Base-by-base conservation (phyloP, 2,113 vertebrate genomes). In the Phaethon lepturus region DNA sequence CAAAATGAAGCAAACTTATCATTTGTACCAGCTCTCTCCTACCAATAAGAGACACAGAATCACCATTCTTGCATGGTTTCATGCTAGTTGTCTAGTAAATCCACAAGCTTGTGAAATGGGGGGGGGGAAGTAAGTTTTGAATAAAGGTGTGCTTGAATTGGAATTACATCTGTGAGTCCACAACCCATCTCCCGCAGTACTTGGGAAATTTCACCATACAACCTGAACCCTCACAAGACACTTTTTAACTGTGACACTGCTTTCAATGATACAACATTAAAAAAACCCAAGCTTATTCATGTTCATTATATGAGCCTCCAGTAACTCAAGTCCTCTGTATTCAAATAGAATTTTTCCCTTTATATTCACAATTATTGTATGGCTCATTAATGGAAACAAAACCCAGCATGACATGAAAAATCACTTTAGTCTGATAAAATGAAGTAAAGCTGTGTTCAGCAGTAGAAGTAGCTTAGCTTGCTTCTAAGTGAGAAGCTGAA, bases 311-410 rank as follows among this genome's bases (percentile, higher is more conserved):
- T 2, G 24, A 86, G 58, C 60, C 77, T 85, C 8, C 50, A 62
- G 35, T 86, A 90, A 66, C 42, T 58, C 53, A 45, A 45, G 14
- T 79, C 24, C 5, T 66, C 42, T 66, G 29, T 82, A 79, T 67
- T 88, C 29, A 79, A 86, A 82, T 28, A 58, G 7, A n/a, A 2
- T 55, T 82, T 85, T 82, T 25, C 17, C 33, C 25, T 50, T 90
- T 92, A 66, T 73, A 62, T 83, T 86, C 67, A 12, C 17, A 6
- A 60, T 85, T 81, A 82, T 13, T 60, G 33, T 33, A 62, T 47
- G 50, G 53, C 13, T 97, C 67, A 92, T 94, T 92, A 93, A 86
- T 56, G 59, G 74, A 94, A 94, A 90, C 74, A 92, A 90, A 95
- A 25, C 42, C 19, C 63, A 80, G 64, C 67, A 83, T 26, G 75